These are phyloP conservation scores for Salmo trutta DNA, from an alignment of 2,797 vertebrate species.

Conservation along the genomic window DNA sequence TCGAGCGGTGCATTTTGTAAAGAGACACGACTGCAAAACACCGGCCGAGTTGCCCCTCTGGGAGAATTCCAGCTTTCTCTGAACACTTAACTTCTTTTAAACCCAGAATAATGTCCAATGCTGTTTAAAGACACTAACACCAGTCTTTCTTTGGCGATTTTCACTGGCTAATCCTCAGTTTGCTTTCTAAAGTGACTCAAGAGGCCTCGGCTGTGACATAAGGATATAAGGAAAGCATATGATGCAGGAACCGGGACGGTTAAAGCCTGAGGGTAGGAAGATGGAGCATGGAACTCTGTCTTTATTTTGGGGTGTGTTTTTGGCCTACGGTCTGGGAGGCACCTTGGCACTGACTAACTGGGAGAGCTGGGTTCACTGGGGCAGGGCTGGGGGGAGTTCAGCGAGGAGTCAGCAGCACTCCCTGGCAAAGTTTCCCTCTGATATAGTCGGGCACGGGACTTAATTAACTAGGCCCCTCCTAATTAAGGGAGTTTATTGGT, in stretches of 20 bases:
- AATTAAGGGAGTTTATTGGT: conserved; percentile 69
- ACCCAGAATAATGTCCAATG: not conserved
- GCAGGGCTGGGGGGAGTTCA: conserved; percentile 43
- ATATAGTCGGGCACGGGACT: conserved; percentile 47
- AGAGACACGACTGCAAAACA: conserved; percentile 16
- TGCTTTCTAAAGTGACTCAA: not conserved
- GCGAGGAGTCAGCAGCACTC: conserved; percentile 41
- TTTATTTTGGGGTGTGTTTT: not conserved
- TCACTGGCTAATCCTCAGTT: not conserved
- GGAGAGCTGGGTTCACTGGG: conserved; percentile 16
- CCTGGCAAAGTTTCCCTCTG: conserved; percentile 42
- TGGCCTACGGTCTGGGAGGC: not conserved
- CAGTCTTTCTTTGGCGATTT: not conserved
- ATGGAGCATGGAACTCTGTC: not conserved
- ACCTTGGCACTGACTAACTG: not conserved
- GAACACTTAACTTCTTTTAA: conserved; percentile 14
- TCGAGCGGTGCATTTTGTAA: not conserved
- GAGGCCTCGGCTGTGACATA: not conserved
- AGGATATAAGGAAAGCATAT: not conserved
- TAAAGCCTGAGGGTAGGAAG: not conserved
- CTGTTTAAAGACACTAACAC: not conserved
- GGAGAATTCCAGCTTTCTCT: not conserved
- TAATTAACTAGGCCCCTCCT: conserved; percentile 64
- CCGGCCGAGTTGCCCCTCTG: not conserved
- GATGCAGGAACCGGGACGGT: not conserved